These are phyloP conservation scores for Harpalus rufipes DNA, from an alignment of 2,888 invertebrate species.

Conservation along the genomic window DNA sequence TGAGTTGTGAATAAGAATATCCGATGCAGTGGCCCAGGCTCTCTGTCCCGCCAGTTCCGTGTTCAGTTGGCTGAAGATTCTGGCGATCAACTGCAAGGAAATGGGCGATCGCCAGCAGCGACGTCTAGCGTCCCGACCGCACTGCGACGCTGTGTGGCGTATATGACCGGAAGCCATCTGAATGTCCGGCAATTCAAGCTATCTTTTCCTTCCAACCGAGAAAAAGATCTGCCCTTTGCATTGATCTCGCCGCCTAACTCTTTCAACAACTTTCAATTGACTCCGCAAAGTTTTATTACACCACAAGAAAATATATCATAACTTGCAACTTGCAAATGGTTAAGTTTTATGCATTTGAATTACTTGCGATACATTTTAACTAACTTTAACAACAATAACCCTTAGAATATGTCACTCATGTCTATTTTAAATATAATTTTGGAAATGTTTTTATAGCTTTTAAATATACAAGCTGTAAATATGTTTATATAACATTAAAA, in stretches of 20 bases:
- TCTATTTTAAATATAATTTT: too few species aligned
- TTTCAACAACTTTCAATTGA: constrained; percentile 52
- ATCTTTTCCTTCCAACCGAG: constrained; percentile 64
- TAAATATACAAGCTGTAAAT: too few species aligned
- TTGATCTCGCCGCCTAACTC: constrained; percentile 35
- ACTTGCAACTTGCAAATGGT: constrained; percentile 15
- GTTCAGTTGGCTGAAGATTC: neutral
- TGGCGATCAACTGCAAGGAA: constrained; percentile 58
- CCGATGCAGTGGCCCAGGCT: constrained; percentile 52
- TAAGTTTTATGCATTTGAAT: neutral
- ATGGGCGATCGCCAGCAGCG: constrained; percentile 66
- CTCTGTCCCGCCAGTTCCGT: neutral
- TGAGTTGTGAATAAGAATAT: constrained; percentile 58
- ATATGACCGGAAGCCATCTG: constrained; percentile 67
- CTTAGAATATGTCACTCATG: too few species aligned
- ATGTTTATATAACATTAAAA: too few species aligned
- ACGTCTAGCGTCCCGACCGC: constrained; percentile 63
- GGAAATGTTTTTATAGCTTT: too few species aligned
- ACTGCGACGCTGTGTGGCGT: constrained; percentile 56
- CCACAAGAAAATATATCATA: constrained; percentile 13
- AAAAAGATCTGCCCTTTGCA: constrained; percentile 48
- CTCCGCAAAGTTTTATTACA: constrained; percentile 44
- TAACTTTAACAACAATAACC: too few species aligned
- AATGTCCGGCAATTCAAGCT: constrained; percentile 65
- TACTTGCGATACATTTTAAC: neutral